Evolutionary conservation across 2,113 vertebrate species (phyloP).

Genomic region (Epinephelus fuscoguttatus): DNA sequence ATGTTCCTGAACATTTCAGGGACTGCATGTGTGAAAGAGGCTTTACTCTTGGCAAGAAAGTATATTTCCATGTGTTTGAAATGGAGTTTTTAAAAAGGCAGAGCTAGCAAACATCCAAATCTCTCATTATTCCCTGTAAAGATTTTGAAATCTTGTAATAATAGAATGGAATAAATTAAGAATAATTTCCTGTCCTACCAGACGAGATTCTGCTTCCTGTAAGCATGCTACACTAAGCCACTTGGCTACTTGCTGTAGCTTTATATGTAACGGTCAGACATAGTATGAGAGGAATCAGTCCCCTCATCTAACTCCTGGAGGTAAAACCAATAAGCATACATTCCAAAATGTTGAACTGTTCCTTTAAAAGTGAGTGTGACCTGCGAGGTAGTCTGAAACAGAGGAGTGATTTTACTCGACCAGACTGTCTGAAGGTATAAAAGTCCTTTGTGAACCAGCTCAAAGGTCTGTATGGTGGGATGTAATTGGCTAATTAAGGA

Average conservation of each 20-base stretch:
- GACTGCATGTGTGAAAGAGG: background rate
- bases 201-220: background rate
- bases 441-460: conserved; percentile 62
- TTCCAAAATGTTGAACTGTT: background rate
- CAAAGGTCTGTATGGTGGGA: conserved; percentile 37
- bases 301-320: background rate
- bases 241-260: background rate
- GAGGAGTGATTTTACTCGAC: conserved; percentile 28
- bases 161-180: background rate
- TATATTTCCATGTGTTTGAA: background rate
- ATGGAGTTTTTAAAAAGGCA: background rate
- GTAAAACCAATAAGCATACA: background rate
- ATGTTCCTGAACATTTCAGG: too few species aligned
- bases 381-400: conserved; percentile 10
- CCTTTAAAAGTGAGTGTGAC: conserved; percentile 10
- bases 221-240: background rate
- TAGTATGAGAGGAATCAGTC: background rate
- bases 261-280: background rate
- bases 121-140: background rate
- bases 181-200: conserved; percentile 5
- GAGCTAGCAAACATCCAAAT: background rate
- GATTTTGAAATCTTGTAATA: background rate
- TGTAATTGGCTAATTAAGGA: conserved; percentile 70
- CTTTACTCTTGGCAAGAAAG: background rate
- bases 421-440: conserved; percentile 58